Conservation (phyloP, 2,797 vertebrate genomes). For the Microctenopoma steveboyesi region DNA sequence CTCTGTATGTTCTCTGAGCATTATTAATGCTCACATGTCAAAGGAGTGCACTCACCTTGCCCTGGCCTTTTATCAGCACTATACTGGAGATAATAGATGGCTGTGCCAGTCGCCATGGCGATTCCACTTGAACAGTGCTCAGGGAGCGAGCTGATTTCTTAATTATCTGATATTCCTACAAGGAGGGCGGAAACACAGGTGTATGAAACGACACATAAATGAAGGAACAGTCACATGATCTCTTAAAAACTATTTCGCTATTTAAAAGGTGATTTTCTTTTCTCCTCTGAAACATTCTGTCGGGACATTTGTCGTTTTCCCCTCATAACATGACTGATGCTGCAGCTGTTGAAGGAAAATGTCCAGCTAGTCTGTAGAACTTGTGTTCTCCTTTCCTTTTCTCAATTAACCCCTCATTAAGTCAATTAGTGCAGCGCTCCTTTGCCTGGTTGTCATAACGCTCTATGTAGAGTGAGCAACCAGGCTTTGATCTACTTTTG, state of each 20-base stretch:
- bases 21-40: conserved; percentile 36
- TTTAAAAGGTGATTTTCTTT: not conserved
- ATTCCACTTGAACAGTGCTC: conserved; percentile 96
- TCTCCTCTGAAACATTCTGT: not conserved
- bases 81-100: conserved; percentile 98
- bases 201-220: conserved; percentile 9
- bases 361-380: not conserved
- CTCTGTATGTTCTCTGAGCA: conserved; percentile 2
- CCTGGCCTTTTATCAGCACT: conserved; percentile 97
- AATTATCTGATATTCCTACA: conserved; percentile 92
- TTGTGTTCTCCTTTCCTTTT: conserved; percentile 1
- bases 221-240: conserved; percentile 30
- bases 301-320: not conserved
- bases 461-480: not conserved
- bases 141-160: conserved; percentile 96
- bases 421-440: conserved; percentile 29
- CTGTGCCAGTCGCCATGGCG: conserved; percentile 95
- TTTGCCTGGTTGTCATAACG: conserved; percentile 29
- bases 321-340: not conserved
- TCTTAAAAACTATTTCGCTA: conserved; percentile 8
- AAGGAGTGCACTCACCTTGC: conserved; percentile 88
- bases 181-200: not conserved
- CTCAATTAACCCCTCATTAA: conserved; percentile 35
- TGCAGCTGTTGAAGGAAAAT: not conserved
- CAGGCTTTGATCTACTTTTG: conserved; percentile 35